Evolutionary conservation across 2,888 invertebrate genomes (phyloP).

Genomic region (Alviniconcha strummeri): DNA sequence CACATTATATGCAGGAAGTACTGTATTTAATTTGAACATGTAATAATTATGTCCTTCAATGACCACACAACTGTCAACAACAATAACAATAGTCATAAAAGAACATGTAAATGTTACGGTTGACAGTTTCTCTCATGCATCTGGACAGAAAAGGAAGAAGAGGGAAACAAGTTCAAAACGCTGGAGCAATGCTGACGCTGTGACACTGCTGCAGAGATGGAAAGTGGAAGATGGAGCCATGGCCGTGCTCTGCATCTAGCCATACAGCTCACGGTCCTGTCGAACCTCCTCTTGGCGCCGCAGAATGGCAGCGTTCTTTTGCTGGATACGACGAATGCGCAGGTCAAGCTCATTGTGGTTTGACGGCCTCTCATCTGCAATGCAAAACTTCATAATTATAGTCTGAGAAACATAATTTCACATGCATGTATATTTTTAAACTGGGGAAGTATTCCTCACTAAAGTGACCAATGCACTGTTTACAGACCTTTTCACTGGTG

Average conservation of each 20-base stretch:
- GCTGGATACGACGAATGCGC: slow-evolving; percentile 58
- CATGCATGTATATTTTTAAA: not conserved
- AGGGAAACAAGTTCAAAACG: not conserved
- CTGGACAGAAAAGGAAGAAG: too few species aligned
- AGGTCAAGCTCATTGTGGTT: slow-evolving; percentile 50
- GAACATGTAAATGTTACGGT: not conserved
- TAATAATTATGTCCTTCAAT: too few species aligned
- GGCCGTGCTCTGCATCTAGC: slow-evolving; percentile 32
- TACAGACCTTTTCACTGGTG: not conserved
- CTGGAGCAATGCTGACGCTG: not conserved
- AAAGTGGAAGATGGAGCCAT: too few species aligned
- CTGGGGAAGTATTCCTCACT: not conserved
- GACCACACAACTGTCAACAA: not conserved
- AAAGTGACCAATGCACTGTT: not conserved
- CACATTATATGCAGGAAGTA: not conserved
- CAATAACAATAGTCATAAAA: not conserved
- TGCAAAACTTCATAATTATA: not conserved
- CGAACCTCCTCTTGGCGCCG: slow-evolving; percentile 56
- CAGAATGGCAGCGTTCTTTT: slow-evolving; percentile 61
- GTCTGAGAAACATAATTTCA: not conserved
- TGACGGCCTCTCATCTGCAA: slow-evolving; percentile 24
- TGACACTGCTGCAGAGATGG: not conserved
- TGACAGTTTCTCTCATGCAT: too few species aligned
- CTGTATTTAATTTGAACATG: not conserved
- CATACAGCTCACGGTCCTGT: slow-evolving; percentile 61